Evolutionary conservation across 2,113 vertebrate genomes (phyloP).

Genomic region (Myrmecobius fasciatus): DNA sequence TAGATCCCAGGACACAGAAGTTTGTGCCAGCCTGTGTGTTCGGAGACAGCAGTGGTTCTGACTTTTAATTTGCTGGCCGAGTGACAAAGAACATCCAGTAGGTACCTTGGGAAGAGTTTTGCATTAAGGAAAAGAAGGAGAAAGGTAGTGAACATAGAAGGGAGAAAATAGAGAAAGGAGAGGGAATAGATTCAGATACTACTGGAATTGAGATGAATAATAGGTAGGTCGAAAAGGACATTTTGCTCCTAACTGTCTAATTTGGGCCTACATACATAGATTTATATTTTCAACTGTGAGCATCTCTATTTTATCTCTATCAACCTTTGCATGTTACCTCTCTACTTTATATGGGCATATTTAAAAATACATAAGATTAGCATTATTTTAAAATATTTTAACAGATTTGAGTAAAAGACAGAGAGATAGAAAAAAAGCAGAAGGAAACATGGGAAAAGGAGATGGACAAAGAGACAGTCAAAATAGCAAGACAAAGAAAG

Average conservation of each 20-base stretch:
- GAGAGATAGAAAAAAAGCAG: neutral
- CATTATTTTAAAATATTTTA: neutral
- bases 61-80: neutral
- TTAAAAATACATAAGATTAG: neutral
- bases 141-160: neutral
- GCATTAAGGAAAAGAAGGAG: neutral
- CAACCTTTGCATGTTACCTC: too few species aligned
- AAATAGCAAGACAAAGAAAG: neutral
- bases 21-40: neutral
- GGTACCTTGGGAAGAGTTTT: neutral
- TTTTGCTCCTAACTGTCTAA: too few species aligned
- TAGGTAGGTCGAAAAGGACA: too few species aligned
- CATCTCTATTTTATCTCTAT: too few species aligned
- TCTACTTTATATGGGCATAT: neutral
- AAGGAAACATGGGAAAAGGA: neutral
- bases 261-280: too few species aligned
- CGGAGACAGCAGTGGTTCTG: neutral
- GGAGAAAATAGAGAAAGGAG: neutral
- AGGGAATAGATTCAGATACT: neutral
- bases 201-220: too few species aligned
- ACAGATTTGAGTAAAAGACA: neutral
- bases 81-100: neutral
- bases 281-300: too few species aligned
- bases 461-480: neutral
- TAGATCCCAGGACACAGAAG: neutral